These are phyloP conservation scores for Neotragus pygmaeus DNA, from an alignment of 2,113 vertebrate genomes.

Conservation along the genomic window DNA sequence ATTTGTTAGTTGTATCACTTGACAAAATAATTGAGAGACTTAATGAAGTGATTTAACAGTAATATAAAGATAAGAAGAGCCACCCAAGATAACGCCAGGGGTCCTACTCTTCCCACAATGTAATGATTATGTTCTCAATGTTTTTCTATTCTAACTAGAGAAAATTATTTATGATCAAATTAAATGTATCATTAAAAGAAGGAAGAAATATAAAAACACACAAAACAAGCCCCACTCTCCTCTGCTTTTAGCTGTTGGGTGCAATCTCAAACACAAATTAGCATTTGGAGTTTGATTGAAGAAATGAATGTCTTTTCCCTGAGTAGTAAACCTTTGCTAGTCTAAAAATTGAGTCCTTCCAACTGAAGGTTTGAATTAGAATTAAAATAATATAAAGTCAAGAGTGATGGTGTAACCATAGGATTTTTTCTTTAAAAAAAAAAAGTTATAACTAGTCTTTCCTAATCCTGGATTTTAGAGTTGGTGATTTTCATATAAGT, in stretches of 20 bases:
- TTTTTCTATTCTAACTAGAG: constrained; percentile 2
- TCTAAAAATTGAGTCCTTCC: constrained; percentile 23
- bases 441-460: background rate
- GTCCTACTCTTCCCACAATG: background rate
- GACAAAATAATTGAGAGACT: background rate
- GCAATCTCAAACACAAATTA: constrained; percentile 10
- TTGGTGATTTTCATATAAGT: background rate
- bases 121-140: background rate
- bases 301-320: background rate
- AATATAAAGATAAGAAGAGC: background rate
- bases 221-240: background rate
- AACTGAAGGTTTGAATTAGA: background rate
- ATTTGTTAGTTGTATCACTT: background rate
- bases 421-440: background rate
- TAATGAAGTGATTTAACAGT: background rate
- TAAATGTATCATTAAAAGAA: constrained; percentile 32
- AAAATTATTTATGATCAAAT: constrained; percentile 57
- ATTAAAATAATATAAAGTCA: background rate
- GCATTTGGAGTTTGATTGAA: background rate
- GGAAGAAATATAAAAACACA: background rate
- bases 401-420: background rate
- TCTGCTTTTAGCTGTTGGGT: background rate
- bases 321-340: background rate
- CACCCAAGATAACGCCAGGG: background rate
- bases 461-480: background rate